Evolutionary conservation across 2,113 vertebrate species (phyloP).

Genomic region (Podarcis muralis): DNA sequence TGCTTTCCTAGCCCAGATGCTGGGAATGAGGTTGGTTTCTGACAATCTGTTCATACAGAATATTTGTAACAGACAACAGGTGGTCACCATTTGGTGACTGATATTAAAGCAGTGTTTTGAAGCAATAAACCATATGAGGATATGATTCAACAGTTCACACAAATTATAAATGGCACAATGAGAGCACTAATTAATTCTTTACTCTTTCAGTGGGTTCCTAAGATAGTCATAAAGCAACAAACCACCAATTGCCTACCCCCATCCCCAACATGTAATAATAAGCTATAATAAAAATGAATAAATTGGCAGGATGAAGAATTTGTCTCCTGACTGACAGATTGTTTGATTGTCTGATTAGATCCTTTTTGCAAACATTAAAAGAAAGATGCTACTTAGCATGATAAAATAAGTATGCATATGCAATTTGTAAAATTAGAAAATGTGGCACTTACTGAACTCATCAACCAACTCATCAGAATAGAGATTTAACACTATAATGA

Average conservation of each 20-base stretch:
- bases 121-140: conserved; percentile 66
- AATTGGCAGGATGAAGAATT: conserved; percentile 60
- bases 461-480: neutral
- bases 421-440: conserved; percentile 9
- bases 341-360: conserved; percentile 53
- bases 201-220: conserved; percentile 72
- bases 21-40: conserved; percentile 31
- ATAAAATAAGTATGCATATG: neutral
- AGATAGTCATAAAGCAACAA: conserved; percentile 68
- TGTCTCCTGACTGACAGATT: conserved; percentile 26
- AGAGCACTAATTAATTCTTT: conserved; percentile 78
- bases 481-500: neutral
- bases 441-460: neutral
- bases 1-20: conserved; percentile 14
- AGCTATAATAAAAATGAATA: conserved; percentile 77
- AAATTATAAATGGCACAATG: conserved; percentile 69
- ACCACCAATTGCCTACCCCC: conserved; percentile 56
- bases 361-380: conserved; percentile 16
- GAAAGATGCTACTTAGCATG: neutral
- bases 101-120: conserved; percentile 59
- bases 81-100: conserved; percentile 45
- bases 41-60: conserved; percentile 26
- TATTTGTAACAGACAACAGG: conserved; percentile 53
- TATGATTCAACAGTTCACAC: conserved; percentile 60
- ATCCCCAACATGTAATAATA: conserved; percentile 62